Percentiles rank a stretch among this genome's conserved stretches.
Conservation (phyloP, 2,888 invertebrate species). For the Odontothrips loti region DNA sequence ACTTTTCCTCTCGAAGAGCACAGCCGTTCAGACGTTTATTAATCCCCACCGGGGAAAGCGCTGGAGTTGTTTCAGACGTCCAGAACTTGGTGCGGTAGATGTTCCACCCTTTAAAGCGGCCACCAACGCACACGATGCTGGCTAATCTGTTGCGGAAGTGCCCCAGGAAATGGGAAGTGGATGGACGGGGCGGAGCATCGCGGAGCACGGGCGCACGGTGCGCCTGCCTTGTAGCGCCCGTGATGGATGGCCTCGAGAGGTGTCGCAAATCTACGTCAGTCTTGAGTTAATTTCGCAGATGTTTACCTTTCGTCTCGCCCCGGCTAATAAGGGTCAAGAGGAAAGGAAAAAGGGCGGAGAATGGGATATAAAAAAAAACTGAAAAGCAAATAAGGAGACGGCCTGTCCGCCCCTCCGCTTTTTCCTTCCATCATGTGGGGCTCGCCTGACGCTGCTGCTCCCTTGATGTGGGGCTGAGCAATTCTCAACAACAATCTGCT, state of each 20-base stretch:
- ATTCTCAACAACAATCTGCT: background rate
- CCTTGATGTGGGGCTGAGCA: background rate
- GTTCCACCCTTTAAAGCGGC: too few relatives aligned
- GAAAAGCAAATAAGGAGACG: constrained; percentile 1
- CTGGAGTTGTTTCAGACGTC: too few relatives aligned
- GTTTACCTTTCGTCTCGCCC: background rate
- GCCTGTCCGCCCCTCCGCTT: background rate
- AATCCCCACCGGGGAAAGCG: too few relatives aligned
- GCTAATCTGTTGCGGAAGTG: background rate
- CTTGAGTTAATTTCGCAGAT: background rate
- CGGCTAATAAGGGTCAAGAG: background rate
- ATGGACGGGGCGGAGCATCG: background rate
- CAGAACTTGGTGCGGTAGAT: too few relatives aligned
- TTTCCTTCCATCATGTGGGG: background rate
- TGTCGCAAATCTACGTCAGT: background rate
- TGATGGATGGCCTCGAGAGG: background rate
- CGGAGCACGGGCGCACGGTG: background rate
- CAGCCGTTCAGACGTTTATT: too few relatives aligned
- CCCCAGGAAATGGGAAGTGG: background rate
- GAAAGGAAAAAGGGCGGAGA: background rate
- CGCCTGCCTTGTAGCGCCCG: background rate
- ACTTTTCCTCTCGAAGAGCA: too few relatives aligned
- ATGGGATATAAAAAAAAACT: background rate
- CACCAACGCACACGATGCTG: too few relatives aligned
- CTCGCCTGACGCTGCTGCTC: background rate